phyloP scores from a whole-genome alignment of 2,888 invertebrate genomes.

The Neelides folsomi region DNA sequence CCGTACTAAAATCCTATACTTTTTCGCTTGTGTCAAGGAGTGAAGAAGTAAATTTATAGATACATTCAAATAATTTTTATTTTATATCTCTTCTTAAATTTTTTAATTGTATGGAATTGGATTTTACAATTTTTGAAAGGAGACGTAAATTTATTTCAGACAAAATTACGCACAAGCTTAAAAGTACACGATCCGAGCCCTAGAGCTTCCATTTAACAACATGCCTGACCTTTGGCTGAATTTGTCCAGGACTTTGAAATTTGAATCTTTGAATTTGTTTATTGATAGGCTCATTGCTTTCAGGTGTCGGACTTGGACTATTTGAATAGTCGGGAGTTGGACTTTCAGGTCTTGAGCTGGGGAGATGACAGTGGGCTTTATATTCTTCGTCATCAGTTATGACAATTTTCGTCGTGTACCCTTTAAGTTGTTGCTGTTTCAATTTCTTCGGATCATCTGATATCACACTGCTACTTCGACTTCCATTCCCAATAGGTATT shows the following conservation, averaged over 20 bases:
- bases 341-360: slow-evolving; percentile 38
- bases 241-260: background rate
- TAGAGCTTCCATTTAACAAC: background rate
- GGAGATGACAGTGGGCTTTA: background rate
- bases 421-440: no score
- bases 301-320: slow-evolving; percentile 28
- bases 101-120: no score
- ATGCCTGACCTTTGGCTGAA: background rate
- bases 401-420: no score
- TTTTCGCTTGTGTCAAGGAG: no score
- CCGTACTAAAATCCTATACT: background rate
- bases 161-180: slow-evolving; percentile 57
- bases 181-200: background rate
- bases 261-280: background rate
- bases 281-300: slow-evolving; percentile 5
- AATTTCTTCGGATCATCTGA: no score
- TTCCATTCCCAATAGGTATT: no score
- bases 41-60: no score
- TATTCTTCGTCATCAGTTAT: background rate
- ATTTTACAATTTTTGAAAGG: no score
- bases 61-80: no score
- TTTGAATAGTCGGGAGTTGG: slow-evolving; percentile 47
- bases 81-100: no score
- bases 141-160: slow-evolving; percentile 44
- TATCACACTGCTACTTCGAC: no score